Evolutionary conservation across 2,113 vertebrate genomes (phyloP), one percentile per base, ranked within the genome.

Genomic region (Brienomyrus longianalis): DNA sequence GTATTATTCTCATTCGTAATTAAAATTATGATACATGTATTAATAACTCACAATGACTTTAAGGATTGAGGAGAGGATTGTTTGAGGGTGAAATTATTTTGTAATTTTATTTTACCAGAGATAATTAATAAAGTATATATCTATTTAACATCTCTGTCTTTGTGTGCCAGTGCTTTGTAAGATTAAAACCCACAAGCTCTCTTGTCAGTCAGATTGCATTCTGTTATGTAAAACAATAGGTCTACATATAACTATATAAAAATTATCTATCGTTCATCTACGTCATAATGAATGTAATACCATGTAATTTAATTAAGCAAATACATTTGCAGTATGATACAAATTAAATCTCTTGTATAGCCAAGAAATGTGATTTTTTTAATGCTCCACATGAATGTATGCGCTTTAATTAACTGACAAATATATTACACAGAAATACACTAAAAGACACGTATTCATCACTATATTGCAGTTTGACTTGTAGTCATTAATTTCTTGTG

Each of bases 31-130:
- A 95, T 96, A 93, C 91, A 94, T 96, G 94, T 96, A 96, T 95
- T 95, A 94, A 93, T 91, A 92, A 95, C 90, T 92, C 85, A 91
- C 95, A 93, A 89, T 84, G 51, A 89, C 52, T 59, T 94, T 94
- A 94, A 92, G 91, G 93, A 95, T 92, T 94, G 94, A 94, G 94
- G 94, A 95, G 39, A 83, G 95, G 94, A 95, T 94, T 93, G 93
- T 96, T 96, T 95, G 91, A 95, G 94, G 94, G 96, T 96, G 94
- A 96, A 96, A 96, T 96, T 95, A 96, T 96, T 96, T 96, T 96
- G 94, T 96, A 96, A 96, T 96, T 96, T 96, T 96, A 96, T 96
- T 96, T 96, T 96, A 95, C 92, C 95, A 96, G 95, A 96, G 95
- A 96, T 93, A 96, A 96, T 95, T 94, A 96, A 96, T 96, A 96